Evolutionary conservation across 2,113 vertebrate genomes (phyloP), one percentile per base, ranked within the genome.

Genomic region (Engraulis encrasicolus): DNA sequence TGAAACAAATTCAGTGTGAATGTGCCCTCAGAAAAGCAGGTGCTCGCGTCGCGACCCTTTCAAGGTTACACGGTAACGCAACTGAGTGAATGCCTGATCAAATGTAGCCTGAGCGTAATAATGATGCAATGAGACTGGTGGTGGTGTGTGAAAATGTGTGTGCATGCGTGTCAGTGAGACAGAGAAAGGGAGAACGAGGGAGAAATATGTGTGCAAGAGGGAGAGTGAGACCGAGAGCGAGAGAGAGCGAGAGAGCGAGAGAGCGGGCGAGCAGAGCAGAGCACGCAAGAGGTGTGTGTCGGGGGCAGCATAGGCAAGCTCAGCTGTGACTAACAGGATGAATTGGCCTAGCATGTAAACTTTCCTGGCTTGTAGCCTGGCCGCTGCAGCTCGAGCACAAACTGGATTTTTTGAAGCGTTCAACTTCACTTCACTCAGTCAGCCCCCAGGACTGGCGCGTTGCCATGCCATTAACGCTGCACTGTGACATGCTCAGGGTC

Each of bases 291-390:
- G 11, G 23, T 31, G 27, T 71, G 61, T 74, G 66, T 74, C 17
- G 66, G 31, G n/a, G 66, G 66, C 66, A 74, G 66, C 66, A 74
- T 1, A 27, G 15, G n/a, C n/a, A n/a, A n/a, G 66, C 66, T 74
- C 66, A 14, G 66, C 66, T 74, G 66, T 74, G 66, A 74, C 66
- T 74, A 74, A 74, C 66, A 31, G 66, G 66, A 74, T 74, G 34
- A 74, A 74, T 74, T 17, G 66, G 27, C 31, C 66, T 74, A 34
- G 66, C 66, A 74, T 74, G 66, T 74, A 74, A 74, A 74, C 66
- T 27, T 74, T 12, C 66, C 66, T 15, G 12, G 27, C 66, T 34
- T 36, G 66, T 74, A 74, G 66, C 66, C 27, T 15, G 27, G 31
- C 27, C 34, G 66, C 66, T 36, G 34, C 23, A 66, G 12, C n/a